Percentiles rank a stretch among this genome's conserved stretches.
These are phyloP conservation scores for Cacatua alba DNA, from an alignment of 2,113 vertebrate species.

Conservation along the genomic window DNA sequence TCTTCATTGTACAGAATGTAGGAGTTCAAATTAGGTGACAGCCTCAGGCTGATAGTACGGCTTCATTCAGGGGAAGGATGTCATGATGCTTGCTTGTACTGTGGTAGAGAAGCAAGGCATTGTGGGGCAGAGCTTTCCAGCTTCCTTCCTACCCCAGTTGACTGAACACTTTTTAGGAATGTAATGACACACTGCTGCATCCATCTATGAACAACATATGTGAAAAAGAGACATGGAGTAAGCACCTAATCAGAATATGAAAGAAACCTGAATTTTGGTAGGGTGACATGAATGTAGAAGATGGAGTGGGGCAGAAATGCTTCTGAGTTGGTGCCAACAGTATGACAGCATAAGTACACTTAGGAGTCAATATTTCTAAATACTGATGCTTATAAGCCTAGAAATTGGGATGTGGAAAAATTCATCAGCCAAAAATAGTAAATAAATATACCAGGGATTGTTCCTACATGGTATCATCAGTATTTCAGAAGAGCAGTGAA, in stretches of 20 bases:
- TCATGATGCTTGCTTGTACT: rapidly evolving
- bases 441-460: not conserved
- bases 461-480: not conserved
- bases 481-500: not conserved
- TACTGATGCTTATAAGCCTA: not conserved
- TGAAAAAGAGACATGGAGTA: not conserved
- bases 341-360: not conserved
- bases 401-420: not conserved
- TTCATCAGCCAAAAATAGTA: not conserved
- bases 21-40: constrained; percentile 29
- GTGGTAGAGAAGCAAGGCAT: rapidly evolving
- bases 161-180: not conserved
- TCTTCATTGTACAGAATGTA: not conserved
- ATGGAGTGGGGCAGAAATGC: not conserved
- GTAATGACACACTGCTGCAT: not conserved
- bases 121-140: not conserved
- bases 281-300: not conserved
- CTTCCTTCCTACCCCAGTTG: not conserved
- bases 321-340: not conserved
- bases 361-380: not conserved
- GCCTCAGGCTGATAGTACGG: not conserved
- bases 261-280: not conserved
- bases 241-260: not conserved
- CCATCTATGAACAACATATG: not conserved
- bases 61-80: not conserved